phyloP scores from a whole-genome alignment of 2,888 invertebrate species.

The Rugalucina vietnamica region DNA sequence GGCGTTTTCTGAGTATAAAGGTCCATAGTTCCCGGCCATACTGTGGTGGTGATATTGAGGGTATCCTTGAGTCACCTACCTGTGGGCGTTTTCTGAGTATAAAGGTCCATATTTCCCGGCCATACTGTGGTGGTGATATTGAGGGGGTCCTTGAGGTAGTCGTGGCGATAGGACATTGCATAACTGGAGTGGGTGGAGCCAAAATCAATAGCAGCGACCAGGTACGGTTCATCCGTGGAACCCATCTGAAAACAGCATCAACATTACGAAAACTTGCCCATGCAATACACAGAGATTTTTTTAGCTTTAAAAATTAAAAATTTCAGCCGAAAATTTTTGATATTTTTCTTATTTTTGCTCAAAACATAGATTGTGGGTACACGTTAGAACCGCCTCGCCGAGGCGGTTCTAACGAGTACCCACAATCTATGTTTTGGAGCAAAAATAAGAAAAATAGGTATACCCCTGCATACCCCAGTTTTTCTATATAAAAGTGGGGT shows the following conservation, averaged over 20 bases:
- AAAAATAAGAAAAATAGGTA: no score
- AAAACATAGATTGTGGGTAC: no score
- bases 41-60: neutral
- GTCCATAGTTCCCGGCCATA: slow-evolving; percentile 7
- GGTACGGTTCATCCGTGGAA: neutral
- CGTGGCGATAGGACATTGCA: slow-evolving; percentile 14
- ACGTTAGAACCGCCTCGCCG: no score
- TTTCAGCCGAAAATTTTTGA: no score
- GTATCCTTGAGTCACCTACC: neutral
- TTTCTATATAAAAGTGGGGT: no score
- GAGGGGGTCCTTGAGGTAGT: neutral
- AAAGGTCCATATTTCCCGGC: slow-evolving; percentile 12
- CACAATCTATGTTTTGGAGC: no score
- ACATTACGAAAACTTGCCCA: no score
- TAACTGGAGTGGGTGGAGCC: slow-evolving; percentile 7
- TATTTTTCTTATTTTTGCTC: no score
- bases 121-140: slow-evolving; percentile 1
- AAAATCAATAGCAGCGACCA: slow-evolving; percentile 4
- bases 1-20: slow-evolving; percentile 4
- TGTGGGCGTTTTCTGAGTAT: neutral
- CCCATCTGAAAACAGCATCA: slow-evolving; percentile 9
- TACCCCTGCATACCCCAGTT: no score
- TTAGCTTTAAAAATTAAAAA: no score
- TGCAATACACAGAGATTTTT: no score
- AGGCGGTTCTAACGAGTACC: no score